phyloP scores from a whole-genome alignment of 2,888 invertebrate species.

The Teleiodes luculella region DNA sequence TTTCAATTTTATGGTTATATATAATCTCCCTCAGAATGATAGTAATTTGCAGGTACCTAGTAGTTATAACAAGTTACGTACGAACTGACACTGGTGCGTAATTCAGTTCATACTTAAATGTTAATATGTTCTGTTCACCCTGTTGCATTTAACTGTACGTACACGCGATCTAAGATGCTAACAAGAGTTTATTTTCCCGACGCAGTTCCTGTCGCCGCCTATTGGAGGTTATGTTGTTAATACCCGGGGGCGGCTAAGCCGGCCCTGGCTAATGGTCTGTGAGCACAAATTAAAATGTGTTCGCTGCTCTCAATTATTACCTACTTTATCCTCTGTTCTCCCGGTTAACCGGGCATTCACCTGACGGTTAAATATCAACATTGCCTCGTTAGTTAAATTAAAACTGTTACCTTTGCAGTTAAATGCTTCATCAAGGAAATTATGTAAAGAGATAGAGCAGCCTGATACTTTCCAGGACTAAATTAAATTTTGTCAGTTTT shows the following conservation, averaged over 20 bases:
- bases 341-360: not conserved
- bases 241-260: not conserved
- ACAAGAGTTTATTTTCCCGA: not conserved
- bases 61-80: not conserved
- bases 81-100: no score
- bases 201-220: not conserved
- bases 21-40: no score
- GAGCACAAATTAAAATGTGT: slow-evolving; percentile 15
- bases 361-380: not conserved
- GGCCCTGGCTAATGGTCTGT: slow-evolving; percentile 3
- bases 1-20: no score
- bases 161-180: not conserved
- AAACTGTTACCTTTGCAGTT: no score
- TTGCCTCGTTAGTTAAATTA: not conserved
- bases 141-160: no score
- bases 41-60: not conserved
- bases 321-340: not conserved
- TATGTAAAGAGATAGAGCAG: no score
- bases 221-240: not conserved
- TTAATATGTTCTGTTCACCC: no score
- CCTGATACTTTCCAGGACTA: no score
- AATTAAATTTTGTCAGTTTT: no score
- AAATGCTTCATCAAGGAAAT: no score
- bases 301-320: slow-evolving; percentile 5
- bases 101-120: no score